Percentiles rank a stretch among this genome's conserved stretches.
These are phyloP conservation scores for Dasysyrphus albostriatus DNA, from an alignment of 2,888 invertebrate genomes.

Conservation along the genomic window DNA sequence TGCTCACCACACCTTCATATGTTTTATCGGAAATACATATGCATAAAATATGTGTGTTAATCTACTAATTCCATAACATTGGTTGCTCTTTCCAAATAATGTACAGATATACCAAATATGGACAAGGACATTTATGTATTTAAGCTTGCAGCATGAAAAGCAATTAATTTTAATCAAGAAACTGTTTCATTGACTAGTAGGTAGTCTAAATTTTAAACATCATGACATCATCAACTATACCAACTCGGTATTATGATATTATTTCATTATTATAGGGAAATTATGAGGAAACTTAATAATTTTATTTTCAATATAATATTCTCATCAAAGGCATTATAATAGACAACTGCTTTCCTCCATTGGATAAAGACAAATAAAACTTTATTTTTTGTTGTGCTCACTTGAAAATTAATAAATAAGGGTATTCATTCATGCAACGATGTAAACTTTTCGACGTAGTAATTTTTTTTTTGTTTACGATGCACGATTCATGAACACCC, in stretches of 20 bases:
- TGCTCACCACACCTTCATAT: no score
- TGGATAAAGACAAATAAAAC: not conserved
- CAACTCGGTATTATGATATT: not conserved
- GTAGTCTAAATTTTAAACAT: not conserved
- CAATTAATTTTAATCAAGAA: conserved; percentile 20
- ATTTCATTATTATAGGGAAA: no score
- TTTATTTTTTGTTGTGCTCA: no score
- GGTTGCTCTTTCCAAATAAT: not conserved
- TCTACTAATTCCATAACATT: no score
- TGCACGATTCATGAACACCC: no score
- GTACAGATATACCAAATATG: not conserved
- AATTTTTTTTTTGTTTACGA: no score
- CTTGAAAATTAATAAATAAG: no score
- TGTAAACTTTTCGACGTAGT: no score
- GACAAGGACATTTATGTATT: no score
- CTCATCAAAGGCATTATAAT: not conserved
- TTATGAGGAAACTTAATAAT: not conserved
- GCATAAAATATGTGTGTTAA: no score
- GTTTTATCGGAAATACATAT: no score
- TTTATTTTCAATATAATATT: not conserved
- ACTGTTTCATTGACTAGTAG: not conserved
- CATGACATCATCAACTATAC: not conserved
- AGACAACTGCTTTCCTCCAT: not conserved
- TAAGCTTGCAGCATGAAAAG: not conserved
- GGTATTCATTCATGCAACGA: no score